Base-by-base conservation (phyloP, 2,113 vertebrate genomes). In the Anser cygnoides region DNA sequence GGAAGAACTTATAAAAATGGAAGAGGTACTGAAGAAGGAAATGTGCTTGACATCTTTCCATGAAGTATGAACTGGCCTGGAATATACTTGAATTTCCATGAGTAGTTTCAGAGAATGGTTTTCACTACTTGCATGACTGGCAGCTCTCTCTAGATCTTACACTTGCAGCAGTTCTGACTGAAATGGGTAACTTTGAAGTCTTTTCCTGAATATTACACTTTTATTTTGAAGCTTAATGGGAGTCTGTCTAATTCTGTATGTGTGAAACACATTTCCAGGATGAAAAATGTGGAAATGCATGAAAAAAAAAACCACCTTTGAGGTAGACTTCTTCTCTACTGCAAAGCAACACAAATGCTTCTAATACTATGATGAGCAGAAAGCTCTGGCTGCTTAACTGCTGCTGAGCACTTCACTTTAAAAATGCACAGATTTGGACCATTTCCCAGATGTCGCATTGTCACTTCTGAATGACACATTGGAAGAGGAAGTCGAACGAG, bases 381-480 rank as follows among this genome's bases (percentile, higher is more conserved):
- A 89, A 96, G 37, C 54, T 92, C 58, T 89, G 66, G 9, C 50
- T 92, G 75, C 80, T 92, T 84, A 83, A 76, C 50, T 93, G 70
- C 37, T 8, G 4, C 73, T 54, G 80, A 96, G 17, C 21, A 50
- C 50, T 90, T 93, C 61, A 73, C 66, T 84, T 93, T 20, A 79
- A 81, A 96, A 94, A 84, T 33, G 11, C 49, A 70, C 20, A 66
- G 25, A 85, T 87, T 91, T 97, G 95, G 93, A 93, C 15, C 44
- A 5, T 76, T 91, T 95, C 95, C 92, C 89, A 85, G 73, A 89
- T 97, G 94, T 72, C 35, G 0, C 58, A 39, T 66, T 96, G 95
- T 95, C 96, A 96, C 77, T 94, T 94, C 81, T 96, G 94, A 96
- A 90, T 96, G 96, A 92, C 96, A 94, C 8, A 6, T 83, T 96